Evolutionary conservation across 2,888 invertebrate genomes (phyloP).

Genomic region (Stenotaenia linearis): DNA sequence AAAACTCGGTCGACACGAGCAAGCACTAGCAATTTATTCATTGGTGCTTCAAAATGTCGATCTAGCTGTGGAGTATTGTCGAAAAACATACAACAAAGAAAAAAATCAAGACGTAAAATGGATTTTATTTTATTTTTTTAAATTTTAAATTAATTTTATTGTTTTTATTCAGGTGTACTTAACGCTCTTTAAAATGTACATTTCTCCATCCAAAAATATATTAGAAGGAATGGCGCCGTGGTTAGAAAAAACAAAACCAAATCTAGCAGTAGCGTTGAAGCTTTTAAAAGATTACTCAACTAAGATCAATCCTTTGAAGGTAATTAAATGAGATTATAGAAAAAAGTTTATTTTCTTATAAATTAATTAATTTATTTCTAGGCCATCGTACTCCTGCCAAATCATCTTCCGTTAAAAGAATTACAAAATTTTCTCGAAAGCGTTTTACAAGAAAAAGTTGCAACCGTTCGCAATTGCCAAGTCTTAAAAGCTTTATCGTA

Average conservation of each 20-base stretch:
- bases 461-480: constrained; percentile 66
- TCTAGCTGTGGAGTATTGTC: constrained; percentile 79
- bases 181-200: constrained; percentile 56
- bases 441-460: constrained; percentile 73
- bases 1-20: constrained; percentile 81
- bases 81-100: constrained; percentile 56
- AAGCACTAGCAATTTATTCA: constrained; percentile 86
- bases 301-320: constrained; percentile 75
- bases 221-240: constrained; percentile 49
- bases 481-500: constrained; percentile 75
- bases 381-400: constrained; percentile 73
- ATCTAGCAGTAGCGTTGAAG: constrained; percentile 70
- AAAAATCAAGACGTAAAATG: neutral
- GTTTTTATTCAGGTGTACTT: constrained; percentile 55
- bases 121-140: neutral
- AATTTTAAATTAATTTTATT: neutral
- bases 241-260: constrained; percentile 54
- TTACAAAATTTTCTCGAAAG: constrained; percentile 58
- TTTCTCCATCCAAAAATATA: constrained; percentile 53
- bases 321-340: constrained; percentile 42
- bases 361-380: constrained; percentile 43
- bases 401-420: constrained; percentile 66
- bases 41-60: constrained; percentile 74
- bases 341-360: neutral
- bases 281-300: constrained; percentile 77